Base-by-base conservation (phyloP, 1,140 invertebrate species). In the Bathynomus jamesi region DNA sequence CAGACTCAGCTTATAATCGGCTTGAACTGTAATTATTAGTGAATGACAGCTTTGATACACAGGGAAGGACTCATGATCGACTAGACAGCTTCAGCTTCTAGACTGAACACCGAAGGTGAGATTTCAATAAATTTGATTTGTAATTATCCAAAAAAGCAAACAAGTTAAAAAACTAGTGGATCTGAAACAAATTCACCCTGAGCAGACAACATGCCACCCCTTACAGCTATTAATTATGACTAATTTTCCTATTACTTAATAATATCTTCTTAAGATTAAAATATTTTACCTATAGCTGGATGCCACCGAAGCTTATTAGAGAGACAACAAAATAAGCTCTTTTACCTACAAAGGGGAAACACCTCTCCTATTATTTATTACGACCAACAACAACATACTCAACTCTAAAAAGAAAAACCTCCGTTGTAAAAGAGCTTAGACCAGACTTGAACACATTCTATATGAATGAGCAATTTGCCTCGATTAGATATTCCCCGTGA, bases 391-490 rank as follows among this genome's bases (percentile, higher is more conserved):
- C 60, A 24, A 71, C 62, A 67, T 40, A 31, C 60, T 27, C 27
- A 67, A 74, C 60, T 64, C 40, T 61, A 74, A 63, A 66, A 70
- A 74, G 72, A 61, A 65, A 66, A 61, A 25, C 67, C 67, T 68
- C 72, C 65, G 72, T 74, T 74, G 67, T 74, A 74, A 74, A 74
- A 70, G 63, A 70, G 68, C 72, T 66, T 70, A 69, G 63, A 74
- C 67, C 72, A 74, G 72, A 74, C 68, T 66, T 70, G 72, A 74
- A 74, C 72, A 74, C 72, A 74, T 67, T 70, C 72, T 70, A 74
- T 68, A 74, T 66, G 67, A 65, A 74, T 74, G 72, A 74, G 72
- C 72, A 74, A 74, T 69, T 73, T 53, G 68, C 65, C 65, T 66
- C 65, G 67, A 72, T 67, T 66, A 67, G n/a, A n/a, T n/a, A n/a